Evolutionary conservation across 2,888 invertebrate species (phyloP).

Genomic region (Esperia sulphurella): DNA sequence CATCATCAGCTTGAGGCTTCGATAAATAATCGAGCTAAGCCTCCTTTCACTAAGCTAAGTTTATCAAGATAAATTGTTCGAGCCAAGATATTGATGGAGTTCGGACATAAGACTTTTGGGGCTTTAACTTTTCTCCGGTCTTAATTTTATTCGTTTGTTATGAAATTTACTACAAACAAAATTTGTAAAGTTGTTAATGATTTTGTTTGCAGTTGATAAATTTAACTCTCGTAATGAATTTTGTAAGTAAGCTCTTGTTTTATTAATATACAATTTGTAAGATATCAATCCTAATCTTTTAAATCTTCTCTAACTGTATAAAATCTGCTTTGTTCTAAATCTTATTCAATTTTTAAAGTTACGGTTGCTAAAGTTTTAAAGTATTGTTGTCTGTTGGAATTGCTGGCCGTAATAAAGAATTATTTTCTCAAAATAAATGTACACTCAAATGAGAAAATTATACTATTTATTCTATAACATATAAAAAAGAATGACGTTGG

Average conservation of each 20-base stretch:
- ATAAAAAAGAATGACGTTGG: too few relatives aligned
- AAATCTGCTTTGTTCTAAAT: too few relatives aligned
- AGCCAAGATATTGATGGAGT: slow-evolving; percentile 34
- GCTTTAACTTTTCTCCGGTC: neutral
- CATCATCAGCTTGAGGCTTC: slow-evolving; percentile 8
- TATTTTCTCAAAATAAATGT: too few relatives aligned
- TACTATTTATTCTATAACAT: too few relatives aligned
- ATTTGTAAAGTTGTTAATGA: neutral
- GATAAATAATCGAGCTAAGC: slow-evolving; percentile 29
- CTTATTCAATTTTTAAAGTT: too few relatives aligned
- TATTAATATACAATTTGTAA: neutral
- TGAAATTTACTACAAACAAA: neutral
- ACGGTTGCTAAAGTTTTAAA: too few relatives aligned
- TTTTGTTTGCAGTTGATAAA: neutral
- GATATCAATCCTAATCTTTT: neutral
- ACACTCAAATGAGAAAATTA: too few relatives aligned
- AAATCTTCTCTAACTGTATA: too few relatives aligned
- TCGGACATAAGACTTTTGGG: slow-evolving; percentile 23
- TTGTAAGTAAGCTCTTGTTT: neutral
- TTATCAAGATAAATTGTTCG: slow-evolving; percentile 41
- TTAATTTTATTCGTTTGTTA: slow-evolving; percentile 1
- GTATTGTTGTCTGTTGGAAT: too few relatives aligned
- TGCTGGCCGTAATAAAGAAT: too few relatives aligned
- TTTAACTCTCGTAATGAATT: neutral
- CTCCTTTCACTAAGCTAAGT: slow-evolving; percentile 26